Conservation (phyloP, 2,113 vertebrate genomes). For the Marmota flaviventris region DNA sequence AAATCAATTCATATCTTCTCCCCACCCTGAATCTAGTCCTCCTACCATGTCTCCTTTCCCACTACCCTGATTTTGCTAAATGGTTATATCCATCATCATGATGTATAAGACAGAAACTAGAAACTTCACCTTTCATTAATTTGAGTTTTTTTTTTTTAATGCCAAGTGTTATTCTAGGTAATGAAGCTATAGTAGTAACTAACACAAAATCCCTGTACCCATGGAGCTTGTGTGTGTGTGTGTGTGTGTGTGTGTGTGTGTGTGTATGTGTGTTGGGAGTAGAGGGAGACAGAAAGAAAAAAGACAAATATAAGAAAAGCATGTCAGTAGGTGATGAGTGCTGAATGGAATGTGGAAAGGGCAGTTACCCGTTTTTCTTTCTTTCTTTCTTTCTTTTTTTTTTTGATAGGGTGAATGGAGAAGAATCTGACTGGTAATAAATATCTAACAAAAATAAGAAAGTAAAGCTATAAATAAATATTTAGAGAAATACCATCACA, state of each 20-base stretch:
- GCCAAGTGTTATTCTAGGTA: background rate
- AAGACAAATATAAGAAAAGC: background rate
- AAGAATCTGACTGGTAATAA: background rate
- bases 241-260: background rate
- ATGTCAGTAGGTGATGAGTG: background rate
- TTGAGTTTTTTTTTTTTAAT: background rate
- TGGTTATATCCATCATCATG: background rate
- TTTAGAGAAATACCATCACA: constrained; percentile 27
- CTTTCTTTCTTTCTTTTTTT: too few relatives aligned
- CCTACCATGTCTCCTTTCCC: background rate
- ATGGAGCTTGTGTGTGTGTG: background rate
- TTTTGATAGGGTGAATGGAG: background rate
- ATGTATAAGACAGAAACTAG: background rate
- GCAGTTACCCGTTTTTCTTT: background rate
- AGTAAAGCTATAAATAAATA: background rate
- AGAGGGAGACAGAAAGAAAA: background rate
- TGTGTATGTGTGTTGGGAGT: background rate
- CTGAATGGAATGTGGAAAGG: background rate
- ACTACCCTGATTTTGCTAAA: background rate
- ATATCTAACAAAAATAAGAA: background rate
- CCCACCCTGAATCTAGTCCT: background rate
- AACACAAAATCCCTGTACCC: background rate
- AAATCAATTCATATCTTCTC: constrained; percentile 45
- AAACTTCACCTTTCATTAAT: constrained; percentile 27
- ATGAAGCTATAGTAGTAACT: background rate